Base-by-base conservation (phyloP, 2,113 vertebrate species). In the Microcebus griseorufus region DNA sequence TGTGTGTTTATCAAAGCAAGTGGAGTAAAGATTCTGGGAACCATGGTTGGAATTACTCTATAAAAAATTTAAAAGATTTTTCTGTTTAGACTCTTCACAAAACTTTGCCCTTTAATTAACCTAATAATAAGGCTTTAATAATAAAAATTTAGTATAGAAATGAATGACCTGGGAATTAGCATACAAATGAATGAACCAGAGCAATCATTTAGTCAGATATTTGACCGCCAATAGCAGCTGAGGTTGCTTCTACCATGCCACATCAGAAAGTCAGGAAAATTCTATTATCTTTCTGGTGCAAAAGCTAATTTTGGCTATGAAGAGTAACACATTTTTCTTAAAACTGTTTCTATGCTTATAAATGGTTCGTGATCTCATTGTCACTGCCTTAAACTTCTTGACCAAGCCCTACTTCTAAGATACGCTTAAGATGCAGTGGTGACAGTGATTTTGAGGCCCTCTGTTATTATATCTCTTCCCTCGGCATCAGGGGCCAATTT, bases 51-150 rank as follows among this genome's bases (percentile, higher is more conserved):
- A 81, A 73, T 70, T 76, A 37, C 34, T 85, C 45, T n/a, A 67
- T 62, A 78, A 70, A 90, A 91, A 60, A 51, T 58, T 58, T 58
- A 58, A 58, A 58, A 22, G 5, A 69, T 51, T 80, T 86, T 93
- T 76, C n/a, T 70, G 4, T 85, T 79, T 27, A 95, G 39, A 78
- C 20, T 65, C 84, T 96, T 75, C 76, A 62, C 9, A 84, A 76
- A 39, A 81, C 7, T 45, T 80, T 76, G 42, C 18, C 34, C 17
- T 90, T 86, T 72, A 60, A 14, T 89, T 37, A 37, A 29, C 48
- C 67, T 64, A 67, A 29, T 83, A 78, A 58, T 51, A 6, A 4
- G 64, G 5, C 34, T 76, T 87, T 55, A 82, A 55, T 94, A 78
- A 58, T 64, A 84, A 75, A 17, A 87, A 73, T 64, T 73, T 45